These are phyloP conservation scores for Melozone crissalis DNA, from an alignment of 2,113 vertebrate species.

Conservation along the genomic window DNA sequence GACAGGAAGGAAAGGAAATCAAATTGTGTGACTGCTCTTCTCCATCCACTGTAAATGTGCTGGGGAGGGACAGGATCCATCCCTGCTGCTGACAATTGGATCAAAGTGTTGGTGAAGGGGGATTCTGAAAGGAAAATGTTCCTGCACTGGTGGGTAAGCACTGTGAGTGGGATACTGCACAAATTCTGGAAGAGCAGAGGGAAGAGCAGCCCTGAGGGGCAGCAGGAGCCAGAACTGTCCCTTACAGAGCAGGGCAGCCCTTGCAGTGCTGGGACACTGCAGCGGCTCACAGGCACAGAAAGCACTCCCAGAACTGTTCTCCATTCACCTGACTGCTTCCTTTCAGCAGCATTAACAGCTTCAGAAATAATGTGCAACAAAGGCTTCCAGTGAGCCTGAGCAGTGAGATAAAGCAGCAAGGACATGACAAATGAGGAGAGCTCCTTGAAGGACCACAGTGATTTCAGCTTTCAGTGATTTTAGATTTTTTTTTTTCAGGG, in stretches of 20 bases:
- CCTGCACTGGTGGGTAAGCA: neutral
- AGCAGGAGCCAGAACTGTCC: neutral
- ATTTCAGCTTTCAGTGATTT: neutral
- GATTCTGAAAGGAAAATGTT: constrained; percentile 43
- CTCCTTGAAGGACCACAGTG: neutral
- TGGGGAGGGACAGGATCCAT: constrained; percentile 52
- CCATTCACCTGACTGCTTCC: neutral
- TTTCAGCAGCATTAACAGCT: neutral
- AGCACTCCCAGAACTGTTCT: neutral
- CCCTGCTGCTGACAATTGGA: constrained; percentile 47
- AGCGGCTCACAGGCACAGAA: no score
- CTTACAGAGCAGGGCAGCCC: neutral
- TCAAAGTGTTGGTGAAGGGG: constrained; percentile 38
- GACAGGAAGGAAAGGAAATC: constrained; percentile 41
- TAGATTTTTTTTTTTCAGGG: neutral
- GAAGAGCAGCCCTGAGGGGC: neutral
- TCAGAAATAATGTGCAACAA: neutral
- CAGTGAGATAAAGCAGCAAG: neutral
- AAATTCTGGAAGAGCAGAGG: neutral
- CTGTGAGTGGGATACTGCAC: neutral
- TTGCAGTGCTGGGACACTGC: neutral
- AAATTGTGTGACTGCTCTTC: constrained; percentile 41
- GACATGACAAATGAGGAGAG: neutral
- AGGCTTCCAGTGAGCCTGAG: neutral
- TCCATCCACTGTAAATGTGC: neutral